Conservation (phyloP, 2,888 invertebrate species). For the Eutolmus rufibarbis region DNA sequence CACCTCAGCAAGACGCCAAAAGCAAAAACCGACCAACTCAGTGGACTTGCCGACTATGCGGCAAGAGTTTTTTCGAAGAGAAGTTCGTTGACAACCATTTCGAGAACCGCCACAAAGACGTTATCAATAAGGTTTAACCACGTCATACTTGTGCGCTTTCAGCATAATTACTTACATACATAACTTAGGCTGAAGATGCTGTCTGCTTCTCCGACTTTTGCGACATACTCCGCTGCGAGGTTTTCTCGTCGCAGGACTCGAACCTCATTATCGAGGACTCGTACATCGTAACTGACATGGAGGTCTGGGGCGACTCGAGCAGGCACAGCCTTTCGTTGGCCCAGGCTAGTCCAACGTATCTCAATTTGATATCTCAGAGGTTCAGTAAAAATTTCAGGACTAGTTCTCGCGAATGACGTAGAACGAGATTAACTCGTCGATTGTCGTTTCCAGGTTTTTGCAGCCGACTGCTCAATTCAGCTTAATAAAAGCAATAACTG, state of each 20-base stretch:
- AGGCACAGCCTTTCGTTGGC: conserved; percentile 64
- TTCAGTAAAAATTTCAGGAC: conserved; percentile 13
- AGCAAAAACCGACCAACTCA: conserved; percentile 84
- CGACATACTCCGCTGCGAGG: conserved; percentile 95
- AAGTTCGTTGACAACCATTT: conserved; percentile 86
- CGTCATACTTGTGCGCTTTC: not conserved
- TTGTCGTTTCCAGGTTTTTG: not conserved
- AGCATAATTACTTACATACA: conserved; percentile 39
- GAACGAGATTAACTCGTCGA: not conserved
- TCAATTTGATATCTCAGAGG: conserved; percentile 60
- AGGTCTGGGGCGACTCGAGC: conserved; percentile 83
- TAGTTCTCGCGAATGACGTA: not conserved
- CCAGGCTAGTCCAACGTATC: conserved; percentile 62
- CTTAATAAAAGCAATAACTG: too few relatives aligned
- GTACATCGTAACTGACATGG: conserved; percentile 77
- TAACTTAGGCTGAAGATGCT: conserved; percentile 82
- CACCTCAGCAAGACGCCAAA: conserved; percentile 85
- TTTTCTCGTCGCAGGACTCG: conserved; percentile 77
- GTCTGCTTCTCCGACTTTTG: conserved; percentile 94
- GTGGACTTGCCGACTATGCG: conserved; percentile 91
- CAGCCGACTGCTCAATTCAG: too few relatives aligned
- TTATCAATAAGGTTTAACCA: conserved; percentile 77
- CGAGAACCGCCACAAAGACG: conserved; percentile 84
- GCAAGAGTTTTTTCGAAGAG: conserved; percentile 90
- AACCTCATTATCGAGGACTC: conserved; percentile 70